Percentiles rank a stretch among this genome's conserved stretches.
phyloP scores from a whole-genome alignment of 2,113 vertebrate genomes.

The Alces alces region DNA sequence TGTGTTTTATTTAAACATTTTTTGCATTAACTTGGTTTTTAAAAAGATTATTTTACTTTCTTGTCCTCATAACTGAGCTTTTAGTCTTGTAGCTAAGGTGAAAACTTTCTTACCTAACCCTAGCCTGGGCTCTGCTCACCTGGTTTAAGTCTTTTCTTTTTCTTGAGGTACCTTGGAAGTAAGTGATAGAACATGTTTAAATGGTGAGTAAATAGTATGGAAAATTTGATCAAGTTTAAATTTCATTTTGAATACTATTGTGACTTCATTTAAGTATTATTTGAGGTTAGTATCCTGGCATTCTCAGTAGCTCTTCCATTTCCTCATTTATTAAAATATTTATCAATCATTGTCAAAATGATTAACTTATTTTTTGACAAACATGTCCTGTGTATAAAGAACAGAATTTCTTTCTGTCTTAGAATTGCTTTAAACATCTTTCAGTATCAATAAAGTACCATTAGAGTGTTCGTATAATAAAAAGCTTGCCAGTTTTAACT shows the following conservation, averaged over 20 bases:
- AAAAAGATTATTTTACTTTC: not conserved
- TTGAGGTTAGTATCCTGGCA: not conserved
- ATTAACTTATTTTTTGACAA: not conserved
- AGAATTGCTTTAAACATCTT: slow-evolving; percentile 29
- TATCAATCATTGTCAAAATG: not conserved
- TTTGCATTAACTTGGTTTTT: not conserved
- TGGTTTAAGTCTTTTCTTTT: not conserved
- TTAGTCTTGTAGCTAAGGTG: not conserved
- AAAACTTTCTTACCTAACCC: not conserved
- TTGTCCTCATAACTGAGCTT: not conserved
- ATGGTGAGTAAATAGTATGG: not conserved
- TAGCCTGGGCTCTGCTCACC: not conserved
- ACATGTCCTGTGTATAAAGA: not conserved
- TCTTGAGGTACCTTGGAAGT: not conserved
- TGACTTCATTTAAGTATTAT: not conserved
- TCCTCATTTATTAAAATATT: slow-evolving; percentile 44
- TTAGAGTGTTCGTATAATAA: not conserved
- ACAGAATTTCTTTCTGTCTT: slow-evolving; percentile 36
- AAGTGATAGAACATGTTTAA: not conserved
- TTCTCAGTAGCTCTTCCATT: not conserved
- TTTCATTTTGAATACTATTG: slow-evolving; percentile 29
- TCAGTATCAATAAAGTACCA: not conserved
- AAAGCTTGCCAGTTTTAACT: not conserved
- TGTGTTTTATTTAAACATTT: not conserved
- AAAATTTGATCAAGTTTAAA: slow-evolving; percentile 2